These are phyloP conservation scores for Turdus rufiventris DNA, from an alignment of 2,113 vertebrate species.

Conservation along the genomic window DNA sequence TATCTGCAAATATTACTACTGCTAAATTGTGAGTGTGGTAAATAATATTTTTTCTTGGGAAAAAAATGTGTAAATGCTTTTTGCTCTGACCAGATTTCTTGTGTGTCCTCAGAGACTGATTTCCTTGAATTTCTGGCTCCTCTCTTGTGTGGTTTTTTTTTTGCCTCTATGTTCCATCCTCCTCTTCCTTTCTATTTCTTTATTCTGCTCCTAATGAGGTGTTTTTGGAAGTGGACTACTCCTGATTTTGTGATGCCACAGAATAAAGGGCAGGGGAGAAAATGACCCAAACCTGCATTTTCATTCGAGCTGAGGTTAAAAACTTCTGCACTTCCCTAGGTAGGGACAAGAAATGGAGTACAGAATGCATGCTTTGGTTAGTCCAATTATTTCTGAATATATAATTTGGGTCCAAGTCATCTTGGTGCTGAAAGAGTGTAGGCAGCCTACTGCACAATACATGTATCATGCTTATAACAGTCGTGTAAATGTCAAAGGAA, in stretches of 20 bases:
- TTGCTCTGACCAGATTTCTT: not conserved
- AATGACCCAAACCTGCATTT: fast-evolving
- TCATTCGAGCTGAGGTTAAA: not conserved
- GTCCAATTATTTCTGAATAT: not conserved
- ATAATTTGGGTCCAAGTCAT: not conserved
- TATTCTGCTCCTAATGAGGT: not conserved
- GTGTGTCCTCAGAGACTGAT: not conserved
- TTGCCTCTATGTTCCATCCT: fast-evolving
- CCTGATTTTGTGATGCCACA: not conserved
- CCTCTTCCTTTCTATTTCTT: not conserved
- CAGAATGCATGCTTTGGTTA: not conserved
- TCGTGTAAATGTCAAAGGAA: not conserved
- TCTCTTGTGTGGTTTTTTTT: not conserved
- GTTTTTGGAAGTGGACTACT: not conserved
- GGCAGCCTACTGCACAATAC: not conserved
- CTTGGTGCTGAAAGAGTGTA: not conserved
- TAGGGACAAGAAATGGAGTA: not conserved
- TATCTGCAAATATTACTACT: not conserved
- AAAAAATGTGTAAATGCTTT: not conserved
- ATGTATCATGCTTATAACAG: fast-evolving
- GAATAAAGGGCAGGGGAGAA: not conserved
- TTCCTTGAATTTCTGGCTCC: not conserved
- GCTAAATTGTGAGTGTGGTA: not conserved
- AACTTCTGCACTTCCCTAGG: not conserved
- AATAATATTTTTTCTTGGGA: not conserved